Base-by-base conservation (phyloP, 2,888 invertebrate genomes). In the Margaritifera margaritifera region DNA sequence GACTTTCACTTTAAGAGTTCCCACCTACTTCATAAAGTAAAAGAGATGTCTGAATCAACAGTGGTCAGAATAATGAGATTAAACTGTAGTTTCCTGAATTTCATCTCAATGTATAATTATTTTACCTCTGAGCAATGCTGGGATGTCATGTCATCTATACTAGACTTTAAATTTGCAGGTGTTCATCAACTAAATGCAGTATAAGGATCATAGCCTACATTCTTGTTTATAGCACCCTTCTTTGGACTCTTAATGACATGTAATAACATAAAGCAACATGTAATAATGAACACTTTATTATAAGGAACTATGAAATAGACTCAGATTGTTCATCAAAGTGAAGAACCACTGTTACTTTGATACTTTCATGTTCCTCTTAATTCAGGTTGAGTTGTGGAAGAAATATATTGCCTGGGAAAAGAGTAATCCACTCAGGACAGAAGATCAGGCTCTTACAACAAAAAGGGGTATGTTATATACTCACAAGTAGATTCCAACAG, bases 321-420 rank as follows among this genome's bases (percentile, higher is more conserved):
- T 42, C 42, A 50, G 19, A 61, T 24, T 31, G 61, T 51, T 19
- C 60, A 27, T 27, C n/a, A 42, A 19, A 19, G n/a, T 51, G 61
- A 50, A n/a, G 42, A 60, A 42, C 5, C 18, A 31, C 42, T 8
- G 22, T 42, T n/a, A 8, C 27, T n/a, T 61, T 51, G 61, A 42
- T 50, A 50, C 42, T 62, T 8, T 22, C 24, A 19, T 58, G 42
- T 24, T 58, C 22, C 22, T 8, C 54, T 19, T 8, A 42, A 42
- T 42, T 42, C 86, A 96, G 96, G 97, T 99, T 71, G 98, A 99
- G 78, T 90, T 99, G 15, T 99, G 99, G 99, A 98, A 99, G 91
- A 98, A 98, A 87, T 99, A 98, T 89, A 98, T 99, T 80, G 92
- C 94, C 0, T 99, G 98, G 95, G 99, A 99, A 91, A 95, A 98